These are phyloP conservation scores for Portunus trituberculatus DNA, from an alignment of 1,140 invertebrate genomes.

Conservation along the genomic window DNA sequence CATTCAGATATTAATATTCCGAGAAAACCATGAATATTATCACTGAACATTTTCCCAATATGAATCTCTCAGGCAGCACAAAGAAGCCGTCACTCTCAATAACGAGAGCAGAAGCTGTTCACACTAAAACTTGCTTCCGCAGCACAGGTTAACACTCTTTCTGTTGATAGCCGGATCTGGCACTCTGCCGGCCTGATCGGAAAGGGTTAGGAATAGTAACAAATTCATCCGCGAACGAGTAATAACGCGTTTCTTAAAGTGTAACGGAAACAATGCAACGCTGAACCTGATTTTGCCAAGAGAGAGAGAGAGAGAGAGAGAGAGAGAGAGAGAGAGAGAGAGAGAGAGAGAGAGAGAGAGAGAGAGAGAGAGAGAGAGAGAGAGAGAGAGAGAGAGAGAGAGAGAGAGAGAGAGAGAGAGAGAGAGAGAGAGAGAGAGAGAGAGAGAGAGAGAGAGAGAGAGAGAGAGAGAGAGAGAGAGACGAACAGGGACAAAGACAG, in stretches of 20 bases:
- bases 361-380: too few species aligned
- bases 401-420: too few species aligned
- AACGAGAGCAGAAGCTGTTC: not conserved
- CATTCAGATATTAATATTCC: too few species aligned
- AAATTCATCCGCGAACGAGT: not conserved
- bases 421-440: not conserved
- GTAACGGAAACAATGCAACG: not conserved
- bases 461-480: not conserved
- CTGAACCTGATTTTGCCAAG: too few species aligned
- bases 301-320: not conserved
- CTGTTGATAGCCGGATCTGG: not conserved
- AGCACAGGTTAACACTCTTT: not conserved
- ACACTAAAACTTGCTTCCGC: not conserved
- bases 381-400: too few species aligned
- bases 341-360: not conserved
- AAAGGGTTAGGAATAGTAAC: not conserved
- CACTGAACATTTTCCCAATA: too few species aligned
- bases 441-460: not conserved
- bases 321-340: constrained; percentile 11
- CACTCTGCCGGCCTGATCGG: not conserved
- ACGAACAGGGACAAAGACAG: not conserved
- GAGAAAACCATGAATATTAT: too few species aligned
- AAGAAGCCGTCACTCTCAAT: too few species aligned
- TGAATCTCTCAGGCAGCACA: too few species aligned
- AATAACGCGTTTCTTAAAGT: not conserved